These are phyloP conservation scores for Lordiphosa fenestrarum DNA, from an alignment of 2,888 invertebrate genomes.

Conservation along the genomic window DNA sequence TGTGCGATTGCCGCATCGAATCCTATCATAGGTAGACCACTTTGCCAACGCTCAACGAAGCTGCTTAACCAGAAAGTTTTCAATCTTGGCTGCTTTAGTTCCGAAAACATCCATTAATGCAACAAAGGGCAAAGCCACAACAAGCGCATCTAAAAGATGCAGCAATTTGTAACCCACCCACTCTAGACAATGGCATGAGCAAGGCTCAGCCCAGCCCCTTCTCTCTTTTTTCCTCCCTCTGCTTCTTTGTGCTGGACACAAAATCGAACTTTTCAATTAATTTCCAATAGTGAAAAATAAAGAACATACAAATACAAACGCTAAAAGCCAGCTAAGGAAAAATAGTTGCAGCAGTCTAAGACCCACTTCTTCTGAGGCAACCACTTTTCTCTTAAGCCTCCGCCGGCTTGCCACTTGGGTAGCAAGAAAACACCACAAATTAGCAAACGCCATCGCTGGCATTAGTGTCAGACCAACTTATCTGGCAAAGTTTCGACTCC, in stretches of 20 bases:
- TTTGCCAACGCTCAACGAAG: too few species aligned
- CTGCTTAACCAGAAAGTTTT: neutral
- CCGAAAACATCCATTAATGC: constrained; percentile 60
- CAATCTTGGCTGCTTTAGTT: constrained; percentile 43
- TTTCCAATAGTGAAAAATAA: constrained; percentile 53
- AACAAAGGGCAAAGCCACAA: constrained; percentile 31
- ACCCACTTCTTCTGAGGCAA: too few species aligned
- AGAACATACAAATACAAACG: constrained; percentile 30
- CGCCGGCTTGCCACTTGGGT: constrained; percentile 13
- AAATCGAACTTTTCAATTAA: constrained; percentile 70
- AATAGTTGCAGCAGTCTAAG: constrained; percentile 46
- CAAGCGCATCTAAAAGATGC: constrained; percentile 46
- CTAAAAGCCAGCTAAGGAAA: constrained; percentile 26
- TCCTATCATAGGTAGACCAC: too few species aligned
- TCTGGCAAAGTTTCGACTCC: constrained; percentile 40
- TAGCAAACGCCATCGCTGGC: constrained; percentile 47
- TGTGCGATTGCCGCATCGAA: too few species aligned
- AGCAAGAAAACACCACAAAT: constrained; percentile 31
- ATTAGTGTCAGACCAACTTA: constrained; percentile 62
- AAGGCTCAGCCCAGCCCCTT: neutral
- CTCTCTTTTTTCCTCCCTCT: neutral
- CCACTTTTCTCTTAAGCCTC: constrained; percentile 11
- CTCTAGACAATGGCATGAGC: constrained; percentile 41
- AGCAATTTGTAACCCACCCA: constrained; percentile 58
- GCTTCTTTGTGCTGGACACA: constrained; percentile 32